phyloP scores from a whole-genome alignment of 2,888 invertebrate species.

The Ectobius pallidus region DNA sequence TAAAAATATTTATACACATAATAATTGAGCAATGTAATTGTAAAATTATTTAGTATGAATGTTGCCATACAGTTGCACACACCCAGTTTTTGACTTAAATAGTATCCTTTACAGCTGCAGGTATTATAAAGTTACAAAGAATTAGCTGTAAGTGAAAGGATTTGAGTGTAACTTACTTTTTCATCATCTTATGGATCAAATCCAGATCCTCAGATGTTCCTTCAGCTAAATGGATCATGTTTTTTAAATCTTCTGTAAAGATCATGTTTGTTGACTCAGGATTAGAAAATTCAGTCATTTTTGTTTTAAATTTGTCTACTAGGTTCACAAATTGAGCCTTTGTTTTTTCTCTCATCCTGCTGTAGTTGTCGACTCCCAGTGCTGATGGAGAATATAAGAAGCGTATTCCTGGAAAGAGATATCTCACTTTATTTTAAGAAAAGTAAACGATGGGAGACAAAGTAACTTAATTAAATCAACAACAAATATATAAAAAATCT shows the following conservation, averaged over 20 bases:
- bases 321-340: slow-evolving; percentile 67
- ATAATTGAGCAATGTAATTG: no score
- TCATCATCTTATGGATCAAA: slow-evolving; percentile 70
- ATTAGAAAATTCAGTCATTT: slow-evolving; percentile 71
- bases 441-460: no score
- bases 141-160: no score
- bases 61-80: no score
- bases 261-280: slow-evolving; percentile 66
- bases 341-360: slow-evolving; percentile 59
- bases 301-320: slow-evolving; percentile 68
- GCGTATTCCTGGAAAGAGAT: slow-evolving; percentile 49
- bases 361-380: slow-evolving; percentile 68
- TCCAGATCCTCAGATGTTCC: slow-evolving; percentile 64
- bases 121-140: no score
- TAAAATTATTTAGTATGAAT: no score
- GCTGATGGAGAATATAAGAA: slow-evolving; percentile 63
- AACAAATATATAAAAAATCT: no score
- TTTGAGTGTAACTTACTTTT: slow-evolving; percentile 64
- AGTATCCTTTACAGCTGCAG: no score
- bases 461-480: no score
- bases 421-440: no score
- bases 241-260: slow-evolving; percentile 85
- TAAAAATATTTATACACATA: no score
- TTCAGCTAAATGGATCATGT: slow-evolving; percentile 74
- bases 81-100: no score